Evolutionary conservation across 1,140 invertebrate species (phyloP), one percentile per base, ranked within the genome.

Genomic region (Pectinophora gossypiella): DNA sequence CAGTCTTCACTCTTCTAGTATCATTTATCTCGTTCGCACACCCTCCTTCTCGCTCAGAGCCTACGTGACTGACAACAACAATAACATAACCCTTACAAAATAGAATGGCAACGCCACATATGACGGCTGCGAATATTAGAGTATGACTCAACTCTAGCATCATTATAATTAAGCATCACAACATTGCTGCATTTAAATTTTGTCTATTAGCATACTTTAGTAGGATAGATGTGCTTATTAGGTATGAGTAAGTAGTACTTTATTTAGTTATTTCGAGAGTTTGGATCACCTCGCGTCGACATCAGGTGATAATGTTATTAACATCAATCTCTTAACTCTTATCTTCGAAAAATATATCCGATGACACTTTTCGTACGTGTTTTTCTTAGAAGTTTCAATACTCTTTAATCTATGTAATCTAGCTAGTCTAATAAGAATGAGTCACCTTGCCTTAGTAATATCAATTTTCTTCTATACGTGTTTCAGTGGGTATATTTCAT

Each of bases 51-150:
- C 71, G 23, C 67, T 81, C 64, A 52, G 32, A 59, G 80, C 81
- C 74, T 85, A 85, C 81, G 83, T 81, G 76, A 80, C 80, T 66
- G 66, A 74, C 74, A 76, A 78, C 69, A 82, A 77, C 72, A 77
- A 66, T 59, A 68, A 73, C 59, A 68, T 72, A 72, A 76, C 66
- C 68, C 69, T 45, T 63, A 59, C 72, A 68, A 68, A 72, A 54
- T 65, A 64, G 20, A 54, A 57, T 23, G 38, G 55, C 50, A 55
- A 40, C 42, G 51, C 35, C 56, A 57, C 55, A 52, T 59, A 42
- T 52, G 51, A 43, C 35, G 44, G 47, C 36, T 58, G 19, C 48
- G 42, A 43, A 55, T 13, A 44, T 35, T 19, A 19, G 46, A 36
- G 40, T 53, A 36, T 47, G 35, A 49, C 56, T 54, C 46, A 2